These are phyloP conservation scores for Syrmaticus mikado DNA, from an alignment of 2,113 vertebrate genomes.

Conservation along the genomic window DNA sequence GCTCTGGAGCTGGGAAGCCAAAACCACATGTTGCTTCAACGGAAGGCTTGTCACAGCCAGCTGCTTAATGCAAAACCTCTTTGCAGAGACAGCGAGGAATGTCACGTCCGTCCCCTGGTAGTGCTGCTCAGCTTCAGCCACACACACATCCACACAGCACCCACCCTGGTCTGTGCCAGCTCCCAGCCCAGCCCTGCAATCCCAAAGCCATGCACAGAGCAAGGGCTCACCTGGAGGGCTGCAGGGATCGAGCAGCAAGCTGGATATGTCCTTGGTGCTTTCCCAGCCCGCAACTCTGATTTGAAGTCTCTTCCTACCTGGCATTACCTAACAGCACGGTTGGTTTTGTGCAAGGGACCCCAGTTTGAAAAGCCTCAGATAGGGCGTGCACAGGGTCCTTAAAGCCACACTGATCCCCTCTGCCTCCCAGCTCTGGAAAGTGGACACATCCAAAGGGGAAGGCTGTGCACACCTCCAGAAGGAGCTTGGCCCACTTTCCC, in stretches of 20 bases:
- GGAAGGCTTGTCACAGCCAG: constrained; percentile 37
- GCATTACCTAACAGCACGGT: neutral
- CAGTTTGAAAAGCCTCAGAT: neutral
- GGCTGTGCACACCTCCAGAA: neutral
- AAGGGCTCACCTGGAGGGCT: neutral
- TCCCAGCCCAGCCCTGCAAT: neutral
- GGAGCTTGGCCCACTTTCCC: constrained; percentile 11
- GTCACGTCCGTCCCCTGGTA: constrained; percentile 2
- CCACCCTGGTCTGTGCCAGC: neutral
- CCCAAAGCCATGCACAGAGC: neutral
- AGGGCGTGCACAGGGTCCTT: neutral
- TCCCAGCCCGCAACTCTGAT: neutral
- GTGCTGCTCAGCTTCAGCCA: neutral
- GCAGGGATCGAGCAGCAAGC: neutral
- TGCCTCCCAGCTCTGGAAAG: neutral
- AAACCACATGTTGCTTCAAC: constrained; percentile 29
- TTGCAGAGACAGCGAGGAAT: constrained; percentile 28
- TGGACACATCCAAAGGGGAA: neutral
- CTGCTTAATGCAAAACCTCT: constrained; percentile 9
- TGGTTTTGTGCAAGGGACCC: neutral
- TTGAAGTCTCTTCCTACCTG: neutral
- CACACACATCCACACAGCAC: neutral
- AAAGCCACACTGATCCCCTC: neutral
- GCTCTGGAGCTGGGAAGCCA: neutral
- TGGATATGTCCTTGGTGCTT: neutral